Evolutionary conservation across 1,140 invertebrate species (phyloP).

Genomic region (Nymphalis io): DNA sequence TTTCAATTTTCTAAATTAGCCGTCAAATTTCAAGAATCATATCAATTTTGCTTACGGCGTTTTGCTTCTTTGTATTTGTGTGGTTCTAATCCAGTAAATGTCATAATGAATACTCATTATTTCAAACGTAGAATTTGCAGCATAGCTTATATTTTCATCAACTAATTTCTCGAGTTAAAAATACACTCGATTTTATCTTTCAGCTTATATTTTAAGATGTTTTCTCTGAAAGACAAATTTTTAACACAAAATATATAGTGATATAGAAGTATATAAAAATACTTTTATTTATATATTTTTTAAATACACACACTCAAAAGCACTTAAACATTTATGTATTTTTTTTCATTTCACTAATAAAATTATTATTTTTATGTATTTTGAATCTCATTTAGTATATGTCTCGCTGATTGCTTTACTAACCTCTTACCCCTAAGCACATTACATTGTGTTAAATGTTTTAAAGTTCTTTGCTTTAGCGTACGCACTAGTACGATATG

Average conservation of each 20-base stretch:
- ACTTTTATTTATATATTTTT: neutral
- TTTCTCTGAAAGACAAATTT: constrained; percentile 53
- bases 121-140: constrained; percentile 69
- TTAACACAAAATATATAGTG: neutral
- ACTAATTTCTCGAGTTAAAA: constrained; percentile 61
- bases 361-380: constrained; percentile 15
- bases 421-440: constrained; percentile 22
- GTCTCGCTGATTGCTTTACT: constrained; percentile 35
- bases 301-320: constrained; percentile 8
- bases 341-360: constrained; percentile 14
- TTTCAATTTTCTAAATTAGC: constrained; percentile 25
- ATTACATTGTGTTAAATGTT: constrained; percentile 38
- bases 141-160: constrained; percentile 64
- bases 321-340: constrained; percentile 8
- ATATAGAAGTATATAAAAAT: neutral
- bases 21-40: constrained; percentile 8
- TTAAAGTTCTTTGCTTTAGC: constrained; percentile 66
- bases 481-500: constrained; percentile 51
- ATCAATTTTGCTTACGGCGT: constrained; percentile 22
- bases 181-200: constrained; percentile 53
- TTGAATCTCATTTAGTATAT: constrained; percentile 22
- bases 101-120: constrained; percentile 50
- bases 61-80: constrained; percentile 39
- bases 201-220: constrained; percentile 72
- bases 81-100: constrained; percentile 57